Conservation (phyloP, 2,797 vertebrate genomes). For the Craterocephalus amniculus region DNA sequence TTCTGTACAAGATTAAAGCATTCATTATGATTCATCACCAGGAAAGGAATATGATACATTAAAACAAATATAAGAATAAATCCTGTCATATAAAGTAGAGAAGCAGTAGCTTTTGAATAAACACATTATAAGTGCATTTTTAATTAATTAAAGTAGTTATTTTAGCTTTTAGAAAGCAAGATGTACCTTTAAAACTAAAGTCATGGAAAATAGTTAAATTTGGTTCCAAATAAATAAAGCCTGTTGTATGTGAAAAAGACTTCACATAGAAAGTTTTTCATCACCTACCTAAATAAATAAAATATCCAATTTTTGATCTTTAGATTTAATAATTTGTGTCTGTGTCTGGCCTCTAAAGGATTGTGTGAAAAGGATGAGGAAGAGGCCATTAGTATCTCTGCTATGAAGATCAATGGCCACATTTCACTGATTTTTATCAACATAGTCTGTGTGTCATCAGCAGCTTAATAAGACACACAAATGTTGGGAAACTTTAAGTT, state of each 20-base stretch:
- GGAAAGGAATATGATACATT: not conserved
- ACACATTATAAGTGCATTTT: no score
- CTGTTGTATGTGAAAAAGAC: not conserved
- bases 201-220: no score
- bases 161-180: no score
- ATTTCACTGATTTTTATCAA: not conserved
- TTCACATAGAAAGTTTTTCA: not conserved
- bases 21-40: not conserved
- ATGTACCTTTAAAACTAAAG: no score
- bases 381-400: not conserved
- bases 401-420: fast-evolving
- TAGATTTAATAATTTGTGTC: not conserved
- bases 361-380: not conserved
- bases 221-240: not conserved
- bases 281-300: not conserved
- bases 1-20: not conserved
- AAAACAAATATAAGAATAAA: no score
- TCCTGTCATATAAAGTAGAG: no score
- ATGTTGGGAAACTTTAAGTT: not conserved
- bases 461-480: not conserved
- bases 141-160: no score
- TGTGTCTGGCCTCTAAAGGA: not conserved
- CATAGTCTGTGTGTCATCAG: not conserved
- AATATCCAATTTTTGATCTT: not conserved
- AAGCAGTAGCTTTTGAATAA: no score